Evolutionary conservation across 2,113 vertebrate species (phyloP), one percentile per base, ranked within the genome.

Genomic region (Labrus mixtus): DNA sequence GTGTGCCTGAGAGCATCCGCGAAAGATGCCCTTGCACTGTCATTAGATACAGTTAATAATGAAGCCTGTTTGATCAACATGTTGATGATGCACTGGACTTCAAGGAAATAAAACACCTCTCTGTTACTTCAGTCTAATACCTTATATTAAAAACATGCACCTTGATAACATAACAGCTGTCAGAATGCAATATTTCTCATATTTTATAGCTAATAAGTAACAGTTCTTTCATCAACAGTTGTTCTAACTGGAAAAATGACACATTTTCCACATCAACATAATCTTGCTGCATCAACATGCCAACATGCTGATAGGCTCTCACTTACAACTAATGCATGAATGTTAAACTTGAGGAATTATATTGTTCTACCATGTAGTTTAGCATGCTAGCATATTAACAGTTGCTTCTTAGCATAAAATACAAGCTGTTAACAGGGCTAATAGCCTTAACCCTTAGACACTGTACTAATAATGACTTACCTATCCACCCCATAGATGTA

Each of bases 401-500:
- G 17, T 53, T 59, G 5, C 16, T 25, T 9, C 39, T 60, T 37
- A 12, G 13, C 41, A 20, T 16, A 20, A 10, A 33, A 57, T 10
- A 20, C 23, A 46, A 45, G 10, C 73, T 3, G 4, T 23, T 36
- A 10, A 8, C 6, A 0, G 25, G 6, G 7, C 13, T 17, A 50
- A 10, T 36, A 37, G 16, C 9, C 23, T 9, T 11, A n/a, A 3
- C 25, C 39, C 11, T 20, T 20, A 16, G 19, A 16, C 11, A 43
- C 15, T 54, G 10, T 19, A 10, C 5, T 4, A 50, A 19, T n/a
- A 25, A 53, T 65, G 1, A 83, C 95, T 79, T 93, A 99, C 98
- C 97, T 97, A 90, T 98, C 96, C 60, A 96, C 68, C 15, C 97
- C 97, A 0, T 99, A 99, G 71, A 99, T 83, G 81, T 99, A 99